phyloP scores from a whole-genome alignment of 2,113 vertebrate species.

The Pteruthius melanotis region DNA sequence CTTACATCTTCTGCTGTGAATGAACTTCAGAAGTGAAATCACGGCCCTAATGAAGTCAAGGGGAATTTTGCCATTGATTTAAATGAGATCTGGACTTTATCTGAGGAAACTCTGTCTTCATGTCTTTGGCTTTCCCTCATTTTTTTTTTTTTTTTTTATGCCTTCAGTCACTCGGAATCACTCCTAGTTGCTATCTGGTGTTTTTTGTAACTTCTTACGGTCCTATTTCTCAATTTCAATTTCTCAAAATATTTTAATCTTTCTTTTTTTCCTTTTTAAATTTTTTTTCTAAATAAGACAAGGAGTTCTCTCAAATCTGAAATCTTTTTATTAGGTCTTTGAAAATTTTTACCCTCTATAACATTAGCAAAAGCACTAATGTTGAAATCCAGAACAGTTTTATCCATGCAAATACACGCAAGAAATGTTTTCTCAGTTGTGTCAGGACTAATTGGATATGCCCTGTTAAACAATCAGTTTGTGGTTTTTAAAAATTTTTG shows the following conservation, averaged over 20 bases:
- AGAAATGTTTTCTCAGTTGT: background rate
- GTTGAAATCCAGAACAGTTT: background rate
- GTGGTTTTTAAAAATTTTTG: background rate
- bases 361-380: background rate
- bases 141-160: conserved; percentile 30
- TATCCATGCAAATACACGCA: background rate
- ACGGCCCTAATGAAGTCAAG: background rate
- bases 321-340: conserved; percentile 5
- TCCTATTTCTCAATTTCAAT: background rate
- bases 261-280: background rate
- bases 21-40: background rate
- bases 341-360: background rate
- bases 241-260: background rate
- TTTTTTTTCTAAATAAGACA: background rate
- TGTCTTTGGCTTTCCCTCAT: background rate
- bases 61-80: conserved; percentile 10
- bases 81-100: background rate
- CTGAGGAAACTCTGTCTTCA: background rate
- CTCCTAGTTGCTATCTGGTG: background rate
- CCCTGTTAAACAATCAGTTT: background rate
- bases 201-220: background rate
- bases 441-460: background rate
- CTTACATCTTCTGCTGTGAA: background rate
- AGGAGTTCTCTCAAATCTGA: background rate
- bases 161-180: background rate